These are phyloP conservation scores for Sarotherodon lohbergeri DNA, from an alignment of 2,113 vertebrate species.

Conservation along the genomic window DNA sequence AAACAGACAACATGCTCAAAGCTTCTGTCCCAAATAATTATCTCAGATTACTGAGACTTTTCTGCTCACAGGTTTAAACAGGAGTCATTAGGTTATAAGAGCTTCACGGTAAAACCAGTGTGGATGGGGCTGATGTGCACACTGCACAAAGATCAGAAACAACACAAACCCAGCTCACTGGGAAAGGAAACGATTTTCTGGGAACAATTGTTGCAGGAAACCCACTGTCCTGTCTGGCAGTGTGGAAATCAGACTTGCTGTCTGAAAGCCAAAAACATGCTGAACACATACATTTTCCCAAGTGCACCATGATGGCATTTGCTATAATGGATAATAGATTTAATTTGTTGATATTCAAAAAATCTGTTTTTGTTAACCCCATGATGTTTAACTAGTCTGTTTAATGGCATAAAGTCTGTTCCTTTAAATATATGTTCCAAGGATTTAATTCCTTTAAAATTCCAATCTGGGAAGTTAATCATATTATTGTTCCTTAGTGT, in stretches of 20 bases:
- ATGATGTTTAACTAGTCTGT: not conserved
- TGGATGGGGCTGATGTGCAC: not conserved
- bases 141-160: not conserved
- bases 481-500: not conserved
- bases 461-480: not conserved
- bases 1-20: not conserved
- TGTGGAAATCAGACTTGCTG: not conserved
- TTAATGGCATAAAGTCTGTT: fast-evolving
- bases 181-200: not conserved
- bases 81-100: not conserved
- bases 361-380: not conserved
- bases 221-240: not conserved
- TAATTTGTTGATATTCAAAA: not conserved
- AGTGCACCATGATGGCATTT: not conserved
- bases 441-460: not conserved
- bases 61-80: not conserved
- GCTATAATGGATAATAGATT: not conserved
- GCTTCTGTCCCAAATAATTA: not conserved
- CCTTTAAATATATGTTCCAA: not conserved
- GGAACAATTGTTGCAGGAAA: not conserved
- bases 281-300: no score
- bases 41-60: not conserved
- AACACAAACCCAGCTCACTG: not conserved
- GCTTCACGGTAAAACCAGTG: not conserved
- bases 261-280: not conserved